phyloP scores from a whole-genome alignment of 2,113 vertebrate genomes.

The Chamaetylas fuelleborni region DNA sequence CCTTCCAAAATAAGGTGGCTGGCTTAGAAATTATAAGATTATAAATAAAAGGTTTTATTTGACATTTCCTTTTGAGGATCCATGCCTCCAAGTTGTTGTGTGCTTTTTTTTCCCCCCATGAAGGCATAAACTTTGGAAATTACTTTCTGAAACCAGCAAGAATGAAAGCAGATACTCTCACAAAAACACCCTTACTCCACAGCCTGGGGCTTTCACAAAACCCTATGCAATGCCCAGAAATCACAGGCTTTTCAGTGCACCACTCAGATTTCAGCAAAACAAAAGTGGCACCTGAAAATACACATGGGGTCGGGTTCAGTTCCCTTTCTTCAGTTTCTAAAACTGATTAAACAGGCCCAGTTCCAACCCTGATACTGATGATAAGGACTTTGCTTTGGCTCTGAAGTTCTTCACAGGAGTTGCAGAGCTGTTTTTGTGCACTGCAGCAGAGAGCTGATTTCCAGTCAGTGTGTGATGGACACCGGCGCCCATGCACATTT shows the following conservation, averaged over 20 bases:
- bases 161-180: neutral
- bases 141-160: neutral
- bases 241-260: neutral
- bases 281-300: neutral
- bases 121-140: neutral
- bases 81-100: neutral
- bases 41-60: conserved; percentile 26
- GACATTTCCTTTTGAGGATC: neutral
- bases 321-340: neutral
- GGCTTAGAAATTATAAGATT: neutral
- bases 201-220: neutral
- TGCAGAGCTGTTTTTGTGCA: neutral
- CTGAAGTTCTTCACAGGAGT: accelerated
- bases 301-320: neutral
- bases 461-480: neutral
- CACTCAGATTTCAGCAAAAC: neutral
- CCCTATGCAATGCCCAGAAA: neutral
- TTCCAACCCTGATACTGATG: neutral
- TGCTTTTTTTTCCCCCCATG: neutral
- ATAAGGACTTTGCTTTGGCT: neutral
- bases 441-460: neutral
- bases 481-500: accelerated
- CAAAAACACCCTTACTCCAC: neutral
- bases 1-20: neutral
- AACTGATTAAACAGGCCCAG: neutral